Base-by-base conservation (phyloP, 2,113 vertebrate species). In the Istiophorus platypterus region DNA sequence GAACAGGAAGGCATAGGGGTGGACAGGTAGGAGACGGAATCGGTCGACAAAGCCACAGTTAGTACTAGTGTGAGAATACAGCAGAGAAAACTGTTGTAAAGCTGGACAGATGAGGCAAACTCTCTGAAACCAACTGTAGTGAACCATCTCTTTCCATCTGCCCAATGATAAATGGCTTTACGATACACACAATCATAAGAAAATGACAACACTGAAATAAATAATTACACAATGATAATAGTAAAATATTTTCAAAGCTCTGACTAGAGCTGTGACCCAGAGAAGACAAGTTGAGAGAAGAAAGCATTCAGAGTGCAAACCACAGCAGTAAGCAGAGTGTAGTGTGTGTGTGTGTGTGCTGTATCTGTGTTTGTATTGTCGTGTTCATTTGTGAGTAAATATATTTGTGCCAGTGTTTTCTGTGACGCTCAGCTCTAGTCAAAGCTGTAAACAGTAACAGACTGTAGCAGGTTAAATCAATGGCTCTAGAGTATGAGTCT, bases 361-460 rank as follows among this genome's bases (percentile, higher is more conserved):
- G 51, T 59, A n/a, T 61, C 5, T 45, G 27, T 65, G 37, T 56
- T 45, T 72, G 75, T 64, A 22, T 18, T 67, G 67, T 31, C 7
- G 41, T 39, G 63, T 74, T 70, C 2, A 61, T 83, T 63, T 51
- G 24, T 76, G 61, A 27, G 24, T 62, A 11, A 63, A 71, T 75
- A 47, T 72, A 39, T 73, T 54, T 71, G 62, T 71, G 63, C 34
- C 72, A 41, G 89, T 91, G 91, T 87, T 74, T 88, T 59, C 54
- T 88, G 89, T 91, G 94, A 91, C 37, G 84, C 91, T 92, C 90
- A 85, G 88, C 91, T 95, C 90, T 92, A 92, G 82, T 62, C 78
- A 89, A 81, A 92, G 90, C 74, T 94, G 93, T 93, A 96, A 96
- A 96, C 94, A 91, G 93, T 88, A 82, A 47, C n/a, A 87, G 82